phyloP scores from a whole-genome alignment of 2,113 vertebrate species.

The Psephotus haematonotus region DNA sequence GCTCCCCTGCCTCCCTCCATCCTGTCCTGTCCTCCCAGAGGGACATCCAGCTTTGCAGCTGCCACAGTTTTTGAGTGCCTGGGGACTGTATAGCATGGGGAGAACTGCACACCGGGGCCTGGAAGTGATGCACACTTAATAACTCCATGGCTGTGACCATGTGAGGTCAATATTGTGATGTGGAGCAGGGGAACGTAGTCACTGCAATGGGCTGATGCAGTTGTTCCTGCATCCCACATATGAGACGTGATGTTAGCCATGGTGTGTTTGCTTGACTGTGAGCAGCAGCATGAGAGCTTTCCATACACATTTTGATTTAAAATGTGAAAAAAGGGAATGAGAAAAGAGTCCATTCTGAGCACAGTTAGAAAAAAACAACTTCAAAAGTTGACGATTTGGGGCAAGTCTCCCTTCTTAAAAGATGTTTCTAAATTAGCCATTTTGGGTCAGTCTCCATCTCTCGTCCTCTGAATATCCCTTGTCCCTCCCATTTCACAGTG shows the following conservation, averaged over 20 bases:
- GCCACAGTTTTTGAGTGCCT: not conserved
- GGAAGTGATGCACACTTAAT: not conserved
- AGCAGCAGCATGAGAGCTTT: not conserved
- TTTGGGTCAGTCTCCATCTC: not conserved
- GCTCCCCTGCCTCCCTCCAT: not conserved
- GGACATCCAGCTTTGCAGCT: not conserved
- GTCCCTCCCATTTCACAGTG: not conserved
- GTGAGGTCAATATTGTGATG: not conserved
- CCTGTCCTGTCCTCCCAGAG: fast-evolving
- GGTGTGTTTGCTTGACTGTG: not conserved
- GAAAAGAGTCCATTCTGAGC: not conserved
- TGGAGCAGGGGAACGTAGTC: not conserved
- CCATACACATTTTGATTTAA: not conserved
- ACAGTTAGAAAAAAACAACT: not conserved
- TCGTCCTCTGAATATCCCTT: not conserved
- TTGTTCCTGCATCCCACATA: fast-evolving
- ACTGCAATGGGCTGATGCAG: fast-evolving
- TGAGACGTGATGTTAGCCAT: fast-evolving
- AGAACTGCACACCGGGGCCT: not conserved
- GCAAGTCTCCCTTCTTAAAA: not conserved
- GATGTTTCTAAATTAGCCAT: not conserved
- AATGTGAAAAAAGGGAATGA: not conserved
- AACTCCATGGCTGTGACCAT: fast-evolving
- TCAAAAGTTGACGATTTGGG: not conserved
- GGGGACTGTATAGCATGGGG: not conserved